Evolutionary conservation across 2,888 invertebrate species (phyloP), one percentile per base, ranked within the genome.

Genomic region (Entomobrya multifasciata): DNA sequence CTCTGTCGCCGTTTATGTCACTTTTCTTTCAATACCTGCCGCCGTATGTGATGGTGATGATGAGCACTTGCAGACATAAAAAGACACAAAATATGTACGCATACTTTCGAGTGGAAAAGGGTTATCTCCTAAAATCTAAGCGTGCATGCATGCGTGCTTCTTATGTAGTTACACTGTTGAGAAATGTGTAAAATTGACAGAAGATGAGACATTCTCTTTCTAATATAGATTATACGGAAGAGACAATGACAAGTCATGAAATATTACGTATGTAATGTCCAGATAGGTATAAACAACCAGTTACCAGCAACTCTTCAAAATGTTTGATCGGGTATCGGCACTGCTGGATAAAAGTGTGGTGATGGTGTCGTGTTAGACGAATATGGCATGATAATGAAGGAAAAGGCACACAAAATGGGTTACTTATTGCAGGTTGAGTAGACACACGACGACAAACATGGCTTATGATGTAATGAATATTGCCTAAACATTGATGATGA

Each of bases 1-100:
- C 22, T 67, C 70, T 85, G 84, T 85, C 84, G 77, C 84, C 84
- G 72, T 52, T 70, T 84, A 80, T 87, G 86, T 81, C 72, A 72
- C 77, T 81, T 36, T 77, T 76, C 49, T 72, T 67, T 70, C 17
- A 49, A 17, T 78, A 47, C 20, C 81, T 76, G 76, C 83, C 76
- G 83, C 83, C 83, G 36, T 41, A 49, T 49, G 8, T 36, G 36
- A 4, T 36, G 36, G 44, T 44, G 13, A 47, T 67, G 55, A 36
- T 27, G 55, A 67, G n/a, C 25, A 52, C 47, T 13, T 52, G 13
- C 30, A 67, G 36, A 22, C 55, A 55, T 17, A 44, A 76, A 49
- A 22, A 13, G 1, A 36, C 13, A 17, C 74, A 74, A 17, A 20
- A 30, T 36, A 25, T 36, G n/a, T 44, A 44, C 11, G 6, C 25